Percentiles rank a stretch among this genome's conserved stretches.
Conservation (phyloP, 2,888 invertebrate species). For the Thysanoteuthis rhombus region DNA sequence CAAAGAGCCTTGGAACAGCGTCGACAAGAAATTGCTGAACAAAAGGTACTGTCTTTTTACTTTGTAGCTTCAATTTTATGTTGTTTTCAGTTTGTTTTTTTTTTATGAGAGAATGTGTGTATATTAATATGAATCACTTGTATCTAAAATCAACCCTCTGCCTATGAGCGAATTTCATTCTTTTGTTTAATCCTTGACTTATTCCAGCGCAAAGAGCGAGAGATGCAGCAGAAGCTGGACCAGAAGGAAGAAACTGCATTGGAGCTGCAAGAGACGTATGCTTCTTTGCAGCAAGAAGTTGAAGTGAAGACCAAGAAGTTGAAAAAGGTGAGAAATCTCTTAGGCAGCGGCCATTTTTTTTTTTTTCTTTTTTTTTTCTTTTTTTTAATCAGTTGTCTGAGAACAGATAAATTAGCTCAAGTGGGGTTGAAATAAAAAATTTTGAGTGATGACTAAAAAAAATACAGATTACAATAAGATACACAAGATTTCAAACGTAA, state of each 20-base stretch:
- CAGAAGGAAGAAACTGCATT: slow-evolving; percentile 91
- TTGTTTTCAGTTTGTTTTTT: too few relatives aligned
- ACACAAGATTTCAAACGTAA: too few relatives aligned
- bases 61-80: too few relatives aligned
- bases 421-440: too few relatives aligned
- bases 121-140: neutral
- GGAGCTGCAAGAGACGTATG: slow-evolving; percentile 89
- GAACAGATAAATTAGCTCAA: too few relatives aligned
- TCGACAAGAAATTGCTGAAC: slow-evolving; percentile 86
- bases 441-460: too few relatives aligned
- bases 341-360: too few relatives aligned
- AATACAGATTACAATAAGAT: too few relatives aligned
- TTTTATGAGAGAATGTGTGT: neutral
- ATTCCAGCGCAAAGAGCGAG: slow-evolving; percentile 75
- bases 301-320: slow-evolving; percentile 94
- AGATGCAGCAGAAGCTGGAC: slow-evolving; percentile 93
- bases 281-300: slow-evolving; percentile 93
- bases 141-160: too few relatives aligned
- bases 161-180: neutral
- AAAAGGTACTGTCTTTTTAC: slow-evolving; percentile 73
- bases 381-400: too few relatives aligned
- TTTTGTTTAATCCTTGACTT: too few relatives aligned
- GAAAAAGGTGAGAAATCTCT: slow-evolving; percentile 74
- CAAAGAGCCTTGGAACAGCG: slow-evolving; percentile 88
- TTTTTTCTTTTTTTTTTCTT: too few relatives aligned